phyloP scores from a whole-genome alignment of 2,888 invertebrate genomes.

The Synergus umbraculus region DNA sequence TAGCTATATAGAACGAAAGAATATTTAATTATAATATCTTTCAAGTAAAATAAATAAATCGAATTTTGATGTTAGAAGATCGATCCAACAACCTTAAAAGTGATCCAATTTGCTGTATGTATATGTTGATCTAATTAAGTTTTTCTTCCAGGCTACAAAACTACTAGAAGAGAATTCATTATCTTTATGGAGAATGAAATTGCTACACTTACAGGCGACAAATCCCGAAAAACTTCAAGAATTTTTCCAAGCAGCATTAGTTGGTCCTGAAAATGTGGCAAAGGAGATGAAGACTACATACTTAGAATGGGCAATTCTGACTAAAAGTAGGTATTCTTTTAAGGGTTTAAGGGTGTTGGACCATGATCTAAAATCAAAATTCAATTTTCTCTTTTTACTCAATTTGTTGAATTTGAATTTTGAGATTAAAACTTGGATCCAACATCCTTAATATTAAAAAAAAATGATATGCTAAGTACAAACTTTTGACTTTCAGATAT shows the following conservation, averaged over 20 bases:
- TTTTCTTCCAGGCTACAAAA: slow-evolving; percentile 67
- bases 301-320: slow-evolving; percentile 80
- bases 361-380: neutral
- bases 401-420: no score
- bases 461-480: neutral
- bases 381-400: no score
- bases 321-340: slow-evolving; percentile 67
- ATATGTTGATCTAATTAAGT: neutral
- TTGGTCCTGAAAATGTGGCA: slow-evolving; percentile 78
- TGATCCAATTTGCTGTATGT: neutral
- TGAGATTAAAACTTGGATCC: neutral
- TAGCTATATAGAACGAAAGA: no score
- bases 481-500: slow-evolving; percentile 73
- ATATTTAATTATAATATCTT: no score
- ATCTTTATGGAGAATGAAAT: slow-evolving; percentile 77
- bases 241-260: slow-evolving; percentile 77
- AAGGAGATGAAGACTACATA: slow-evolving; percentile 81
- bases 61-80: no score
- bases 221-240: slow-evolving; percentile 73
- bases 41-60: no score
- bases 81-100: neutral
- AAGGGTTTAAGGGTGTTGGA: no score
- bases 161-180: slow-evolving; percentile 75
- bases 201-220: slow-evolving; percentile 72
- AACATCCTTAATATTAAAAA: neutral